These are phyloP conservation scores for Phylloscopus collybita DNA, from an alignment of 2,797 vertebrate species.

Conservation along the genomic window DNA sequence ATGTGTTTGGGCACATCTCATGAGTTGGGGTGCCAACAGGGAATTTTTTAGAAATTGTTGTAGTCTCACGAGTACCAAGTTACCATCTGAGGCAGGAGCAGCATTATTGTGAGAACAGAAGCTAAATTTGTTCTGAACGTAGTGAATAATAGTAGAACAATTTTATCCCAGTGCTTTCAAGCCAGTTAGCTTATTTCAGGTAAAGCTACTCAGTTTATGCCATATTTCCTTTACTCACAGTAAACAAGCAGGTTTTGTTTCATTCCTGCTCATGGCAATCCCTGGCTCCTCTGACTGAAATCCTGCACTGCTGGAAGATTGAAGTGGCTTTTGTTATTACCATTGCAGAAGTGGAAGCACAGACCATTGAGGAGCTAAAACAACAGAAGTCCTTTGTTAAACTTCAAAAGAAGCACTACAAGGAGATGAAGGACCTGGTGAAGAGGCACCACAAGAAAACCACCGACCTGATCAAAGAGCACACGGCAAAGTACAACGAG, in stretches of 20 bases:
- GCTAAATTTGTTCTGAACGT: neutral
- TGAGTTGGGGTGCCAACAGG: neutral
- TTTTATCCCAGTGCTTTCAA: neutral
- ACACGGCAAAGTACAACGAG: conserved; percentile 88
- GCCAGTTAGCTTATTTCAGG: neutral
- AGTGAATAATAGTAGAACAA: neutral
- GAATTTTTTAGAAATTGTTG: neutral
- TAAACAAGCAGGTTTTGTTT: neutral
- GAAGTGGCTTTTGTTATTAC: neutral
- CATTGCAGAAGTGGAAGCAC: conserved; percentile 89
- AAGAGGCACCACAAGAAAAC: conserved; percentile 96
- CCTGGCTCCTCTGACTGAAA: neutral
- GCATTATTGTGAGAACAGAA: neutral
- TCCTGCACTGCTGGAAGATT: neutral
- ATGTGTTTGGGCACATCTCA: neutral
- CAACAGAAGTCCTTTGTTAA: conserved; percentile 94
- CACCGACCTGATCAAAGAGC: conserved; percentile 94
- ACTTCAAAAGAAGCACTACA: conserved; percentile 97
- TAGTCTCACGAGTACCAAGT: neutral
- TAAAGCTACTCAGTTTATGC: neutral
- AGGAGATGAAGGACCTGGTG: conserved; percentile 97
- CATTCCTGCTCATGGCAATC: neutral
- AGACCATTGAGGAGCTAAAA: conserved; percentile 93
- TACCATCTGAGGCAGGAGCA: neutral
- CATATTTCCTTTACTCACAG: neutral